phyloP scores from a whole-genome alignment of 2,113 vertebrate genomes.

The Cisticola juncidis region DNA sequence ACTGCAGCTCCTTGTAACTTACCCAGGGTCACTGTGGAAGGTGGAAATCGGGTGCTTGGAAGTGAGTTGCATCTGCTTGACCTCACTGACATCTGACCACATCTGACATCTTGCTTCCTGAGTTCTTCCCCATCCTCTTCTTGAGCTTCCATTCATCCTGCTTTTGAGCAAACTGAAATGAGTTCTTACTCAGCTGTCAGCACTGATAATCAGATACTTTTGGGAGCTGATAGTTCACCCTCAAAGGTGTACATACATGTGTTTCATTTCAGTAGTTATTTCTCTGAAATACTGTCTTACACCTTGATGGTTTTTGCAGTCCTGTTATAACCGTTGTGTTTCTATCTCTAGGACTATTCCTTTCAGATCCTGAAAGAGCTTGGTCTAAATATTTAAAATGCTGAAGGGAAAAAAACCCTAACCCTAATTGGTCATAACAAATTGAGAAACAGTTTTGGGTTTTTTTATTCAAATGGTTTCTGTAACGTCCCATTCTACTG shows the following conservation, averaged over 20 bases:
- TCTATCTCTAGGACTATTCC: neutral
- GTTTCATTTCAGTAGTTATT: neutral
- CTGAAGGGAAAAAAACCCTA: neutral
- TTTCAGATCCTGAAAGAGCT: neutral
- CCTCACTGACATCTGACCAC: neutral
- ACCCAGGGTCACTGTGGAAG: neutral
- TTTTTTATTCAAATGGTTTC: neutral
- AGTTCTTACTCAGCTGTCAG: neutral
- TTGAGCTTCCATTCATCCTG: neutral
- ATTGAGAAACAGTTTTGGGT: accelerated
- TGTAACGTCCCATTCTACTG: neutral
- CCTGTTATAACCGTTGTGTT: accelerated
- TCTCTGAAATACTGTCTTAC: neutral
- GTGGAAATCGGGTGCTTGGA: neutral
- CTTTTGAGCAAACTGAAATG: neutral
- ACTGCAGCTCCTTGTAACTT: neutral
- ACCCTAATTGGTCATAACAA: neutral
- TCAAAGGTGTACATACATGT: neutral
- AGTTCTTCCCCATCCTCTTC: neutral
- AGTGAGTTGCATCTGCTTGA: neutral
- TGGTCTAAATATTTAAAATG: neutral
- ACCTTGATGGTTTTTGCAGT: neutral
- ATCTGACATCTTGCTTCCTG: neutral
- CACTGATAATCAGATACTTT: neutral
- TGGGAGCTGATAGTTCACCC: neutral